phyloP scores from a whole-genome alignment of 2,888 invertebrate genomes.

The Leptinotarsa peninsularis region DNA sequence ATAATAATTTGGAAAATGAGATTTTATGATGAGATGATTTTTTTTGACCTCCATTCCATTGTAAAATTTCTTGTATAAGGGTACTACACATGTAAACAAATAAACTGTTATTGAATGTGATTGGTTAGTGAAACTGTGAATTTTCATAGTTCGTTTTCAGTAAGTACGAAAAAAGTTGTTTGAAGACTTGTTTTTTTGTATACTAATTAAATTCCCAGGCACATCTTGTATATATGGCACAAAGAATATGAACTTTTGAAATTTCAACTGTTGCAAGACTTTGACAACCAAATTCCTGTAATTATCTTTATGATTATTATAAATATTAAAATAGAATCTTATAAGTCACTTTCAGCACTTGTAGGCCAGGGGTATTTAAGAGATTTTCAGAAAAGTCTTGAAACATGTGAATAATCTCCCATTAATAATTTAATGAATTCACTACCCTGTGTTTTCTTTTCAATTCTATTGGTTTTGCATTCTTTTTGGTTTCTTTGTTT shows the following conservation, averaged over 20 bases:
- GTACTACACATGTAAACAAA: not conserved
- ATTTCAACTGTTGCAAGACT: conserved; percentile 8
- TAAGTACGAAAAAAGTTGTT: conserved; percentile 40
- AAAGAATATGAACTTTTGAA: not conserved
- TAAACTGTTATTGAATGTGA: conserved; percentile 10
- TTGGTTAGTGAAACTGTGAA: conserved; percentile 26
- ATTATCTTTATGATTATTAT: not conserved
- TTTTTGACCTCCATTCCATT: no score
- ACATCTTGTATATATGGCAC: conserved; percentile 6
- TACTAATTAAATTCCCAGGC: conserved; percentile 25
- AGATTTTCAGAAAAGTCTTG: not conserved
- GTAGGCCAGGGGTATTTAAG: not conserved
- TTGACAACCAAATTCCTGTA: not conserved
- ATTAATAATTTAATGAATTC: not conserved
- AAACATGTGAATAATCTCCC: not conserved
- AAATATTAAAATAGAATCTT: not conserved
- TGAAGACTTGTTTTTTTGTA: conserved; percentile 36
- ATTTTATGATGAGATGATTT: no score
- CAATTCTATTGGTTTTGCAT: not conserved
- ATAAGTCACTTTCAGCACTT: no score
- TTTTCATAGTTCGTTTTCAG: conserved; percentile 25
- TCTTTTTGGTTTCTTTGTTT: not conserved
- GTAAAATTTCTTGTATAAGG: no score
- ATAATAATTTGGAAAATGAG: not conserved
- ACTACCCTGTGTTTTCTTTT: not conserved